Evolutionary conservation across 2,113 vertebrate species (phyloP), one percentile per base, ranked within the genome.

Genomic region (Paralichthys olivaceus): DNA sequence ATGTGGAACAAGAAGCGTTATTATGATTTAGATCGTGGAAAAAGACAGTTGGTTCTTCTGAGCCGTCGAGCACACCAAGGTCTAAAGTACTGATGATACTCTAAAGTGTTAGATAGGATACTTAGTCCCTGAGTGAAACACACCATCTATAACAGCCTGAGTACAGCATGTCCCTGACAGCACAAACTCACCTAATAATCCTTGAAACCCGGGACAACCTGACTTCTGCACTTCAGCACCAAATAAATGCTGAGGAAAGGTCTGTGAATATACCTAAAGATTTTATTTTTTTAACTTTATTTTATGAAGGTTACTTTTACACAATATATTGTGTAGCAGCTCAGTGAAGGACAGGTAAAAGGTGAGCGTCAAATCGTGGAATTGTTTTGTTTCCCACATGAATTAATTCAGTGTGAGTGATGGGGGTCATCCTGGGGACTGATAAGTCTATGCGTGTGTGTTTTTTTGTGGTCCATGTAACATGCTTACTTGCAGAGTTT

Each of bases 141-240:
- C 70, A 80, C 66, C 77, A 87, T 89, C 84, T 81, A 67, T 90
- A 87, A 72, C 70, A 77, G 78, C 28, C 55, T 14, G 55, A 92
- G 83, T 66, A 77, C 83, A 77, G 60, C 75, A 71, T 32, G 56
- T 75, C 81, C 80, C 77, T 71, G 79, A 88, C 81, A 89, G 74
- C 59, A 79, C 64, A 72, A 86, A 87, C 67, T 77, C 75, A 71
- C 71, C 82, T 87, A 81, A 87, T 91, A 91, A 92, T 88, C 84
- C 87, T 89, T 86, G 78, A 90, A 87, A 87, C 73, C 69, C 56
- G 59, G 71, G 65, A 83, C 76, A 86, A 58, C 69, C 75, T 74
- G 80, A 82, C 85, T 69, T 54, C 61, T 71, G 49, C 28, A 47
- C 69, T 83, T 79, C 80, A 77, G 59, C 9, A 13, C 55, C 54